A percentile compares a stretch with the other conserved stretches of the same genome.
Conservation (phyloP, 2,113 vertebrate species). For the Sphyrna mokarran region DNA sequence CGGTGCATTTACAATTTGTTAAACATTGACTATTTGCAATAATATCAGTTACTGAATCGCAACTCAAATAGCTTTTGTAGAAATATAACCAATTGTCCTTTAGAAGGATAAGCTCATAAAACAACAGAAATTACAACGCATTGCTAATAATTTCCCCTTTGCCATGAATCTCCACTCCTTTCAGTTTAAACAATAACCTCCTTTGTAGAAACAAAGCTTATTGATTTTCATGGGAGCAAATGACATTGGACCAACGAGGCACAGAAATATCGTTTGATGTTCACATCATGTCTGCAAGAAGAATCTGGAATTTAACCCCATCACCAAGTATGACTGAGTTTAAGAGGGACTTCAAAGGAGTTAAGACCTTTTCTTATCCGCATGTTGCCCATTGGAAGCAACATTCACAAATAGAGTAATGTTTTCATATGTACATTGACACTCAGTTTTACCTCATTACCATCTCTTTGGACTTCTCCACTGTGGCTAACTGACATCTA, state of each 20-base stretch:
- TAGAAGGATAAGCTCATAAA: background rate
- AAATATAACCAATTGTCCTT: background rate
- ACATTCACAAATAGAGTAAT: no score
- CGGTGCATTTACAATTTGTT: background rate
- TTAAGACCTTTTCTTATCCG: background rate
- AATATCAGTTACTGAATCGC: background rate
- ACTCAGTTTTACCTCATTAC: no score
- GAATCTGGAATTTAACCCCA: background rate
- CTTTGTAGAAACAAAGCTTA: no score
- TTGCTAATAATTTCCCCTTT: background rate
- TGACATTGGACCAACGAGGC: background rate
- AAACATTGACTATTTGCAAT: background rate
- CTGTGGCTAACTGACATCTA: no score
- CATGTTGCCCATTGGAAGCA: no score
- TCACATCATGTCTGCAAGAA: background rate
- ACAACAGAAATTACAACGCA: background rate
- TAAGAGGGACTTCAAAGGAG: background rate
- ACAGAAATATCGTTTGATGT: background rate
- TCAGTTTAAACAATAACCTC: background rate
- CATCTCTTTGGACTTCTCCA: no score
- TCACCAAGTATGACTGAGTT: background rate
- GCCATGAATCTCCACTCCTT: background rate
- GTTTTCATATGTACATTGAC: no score
- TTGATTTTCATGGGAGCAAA: background rate
- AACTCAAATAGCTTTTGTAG: background rate